Base-by-base conservation (phyloP, 2,113 vertebrate species). In the Indicator maculatus region DNA sequence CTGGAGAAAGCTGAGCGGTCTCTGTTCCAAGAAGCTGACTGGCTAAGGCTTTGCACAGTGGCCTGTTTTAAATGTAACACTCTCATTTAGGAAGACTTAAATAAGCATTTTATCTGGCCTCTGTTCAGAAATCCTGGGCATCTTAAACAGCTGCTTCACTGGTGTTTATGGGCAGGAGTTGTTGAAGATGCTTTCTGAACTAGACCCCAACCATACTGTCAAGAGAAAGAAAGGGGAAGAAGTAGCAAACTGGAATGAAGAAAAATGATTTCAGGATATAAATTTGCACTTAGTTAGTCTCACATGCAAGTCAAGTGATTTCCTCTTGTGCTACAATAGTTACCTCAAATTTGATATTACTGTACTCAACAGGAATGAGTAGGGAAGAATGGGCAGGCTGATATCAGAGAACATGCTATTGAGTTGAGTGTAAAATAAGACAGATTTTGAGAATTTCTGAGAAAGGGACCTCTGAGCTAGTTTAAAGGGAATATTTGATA, bases 201-300 rank as follows among this genome's bases (percentile, higher is more conserved):
- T 41, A 58, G 9, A 16, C 58, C 28, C 38, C 0, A 0, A 1
- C 75, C 1, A 5, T 17, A 24, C 27, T 14, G 15, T 31, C 8
- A 61, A 30, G 17, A 31, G 11, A 10, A 78, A 78, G 33, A 83
- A 45, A 47, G 4, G 20, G 26, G 12, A 67, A 60, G 38, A 41
- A 88, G 44, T 9, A 76, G 64, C 12, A 69, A 73, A 70, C 30
- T 45, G 44, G 11, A 75, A 64, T 11, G 4, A 26, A 44, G 56
- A 69, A 60, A 58, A 36, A 70, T 20, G 1, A 60, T 78, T 89
- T 74, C 52, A 36, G 52, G 33, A 30, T 31, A 88, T 20, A 67
- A 83, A 58, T 78, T n/a, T n/a, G 8, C 74, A 24, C 8, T 9
- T 38, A 30, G 16, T 70, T 56, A n/a, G 17, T 47, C 14, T 85